Conservation (phyloP, 2,888 invertebrate species). For the Pherbina coryleti region DNA sequence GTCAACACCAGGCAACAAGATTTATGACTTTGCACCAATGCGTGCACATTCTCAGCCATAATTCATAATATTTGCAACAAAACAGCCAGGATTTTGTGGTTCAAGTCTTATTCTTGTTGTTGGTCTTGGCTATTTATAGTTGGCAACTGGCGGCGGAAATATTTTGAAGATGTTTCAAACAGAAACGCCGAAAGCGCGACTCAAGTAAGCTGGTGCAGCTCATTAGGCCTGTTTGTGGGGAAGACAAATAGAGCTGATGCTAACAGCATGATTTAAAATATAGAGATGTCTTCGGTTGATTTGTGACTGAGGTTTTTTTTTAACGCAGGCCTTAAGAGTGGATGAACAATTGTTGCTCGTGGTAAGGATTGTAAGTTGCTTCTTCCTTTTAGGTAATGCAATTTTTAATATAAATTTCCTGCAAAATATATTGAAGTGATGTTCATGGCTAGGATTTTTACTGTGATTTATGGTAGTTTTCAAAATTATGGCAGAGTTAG, state of each 20-base stretch:
- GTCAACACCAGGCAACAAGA: conserved; percentile 1
- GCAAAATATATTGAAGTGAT: too few species aligned
- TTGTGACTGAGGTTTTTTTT: not conserved
- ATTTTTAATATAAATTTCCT: too few species aligned
- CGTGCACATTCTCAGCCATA: not conserved
- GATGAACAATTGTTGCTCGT: too few species aligned
- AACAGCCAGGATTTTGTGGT: not conserved
- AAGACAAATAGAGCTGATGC: not conserved
- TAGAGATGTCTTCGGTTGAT: not conserved
- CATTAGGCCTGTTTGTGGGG: not conserved
- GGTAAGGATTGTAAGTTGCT: too few species aligned
- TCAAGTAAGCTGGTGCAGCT: not conserved
- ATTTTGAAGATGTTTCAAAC: not conserved
- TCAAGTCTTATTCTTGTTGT: not conserved
- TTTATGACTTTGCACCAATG: not conserved
- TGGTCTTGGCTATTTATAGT: not conserved
- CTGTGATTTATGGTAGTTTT: too few species aligned
- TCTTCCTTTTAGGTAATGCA: too few species aligned
- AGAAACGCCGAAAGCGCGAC: not conserved
- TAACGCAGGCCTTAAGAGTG: too few species aligned
- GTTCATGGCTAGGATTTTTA: too few species aligned
- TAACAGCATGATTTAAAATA: not conserved
- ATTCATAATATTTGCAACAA: conserved; percentile 3
- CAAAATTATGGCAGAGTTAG: too few species aligned
- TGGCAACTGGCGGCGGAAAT: not conserved